phyloP scores from a whole-genome alignment of 35 echinoderm and acorn worm species.

The Lytechinus pictus region DNA sequence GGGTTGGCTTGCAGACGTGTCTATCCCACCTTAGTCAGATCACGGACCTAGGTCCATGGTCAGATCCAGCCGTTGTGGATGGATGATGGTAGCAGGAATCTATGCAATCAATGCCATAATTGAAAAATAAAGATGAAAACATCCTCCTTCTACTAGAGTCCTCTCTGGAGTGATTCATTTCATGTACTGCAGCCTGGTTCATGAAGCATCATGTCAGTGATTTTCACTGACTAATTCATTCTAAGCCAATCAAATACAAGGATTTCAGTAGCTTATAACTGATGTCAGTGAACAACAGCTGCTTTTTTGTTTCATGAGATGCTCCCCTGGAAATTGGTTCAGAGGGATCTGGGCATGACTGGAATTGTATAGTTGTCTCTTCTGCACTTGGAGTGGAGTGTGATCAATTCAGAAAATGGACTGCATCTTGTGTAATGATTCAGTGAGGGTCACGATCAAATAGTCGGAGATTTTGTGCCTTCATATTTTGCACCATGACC shows the following conservation, averaged over 20 bases:
- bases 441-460: background rate
- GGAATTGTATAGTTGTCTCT: background rate
- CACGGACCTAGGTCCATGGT: too few species aligned
- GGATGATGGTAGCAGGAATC: background rate
- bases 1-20: background rate
- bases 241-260: too few species aligned
- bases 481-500: background rate
- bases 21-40: background rate
- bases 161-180: background rate
- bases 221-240: too few species aligned
- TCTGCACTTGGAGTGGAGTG: background rate
- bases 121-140: constrained; percentile 7
- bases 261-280: too few species aligned
- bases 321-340: background rate
- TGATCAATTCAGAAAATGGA: background rate
- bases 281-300: too few species aligned
- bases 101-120: background rate
- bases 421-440: background rate
- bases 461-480: background rate
- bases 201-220: too few species aligned
- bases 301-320: too few species aligned
- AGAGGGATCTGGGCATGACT: background rate
- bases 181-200: background rate
- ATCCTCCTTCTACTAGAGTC: background rate
- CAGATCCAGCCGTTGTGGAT: background rate